Percentiles rank a stretch among this genome's conserved stretches.
Conservation (phyloP, 1,140 invertebrate genomes). For the Leptopilina boulardi region DNA sequence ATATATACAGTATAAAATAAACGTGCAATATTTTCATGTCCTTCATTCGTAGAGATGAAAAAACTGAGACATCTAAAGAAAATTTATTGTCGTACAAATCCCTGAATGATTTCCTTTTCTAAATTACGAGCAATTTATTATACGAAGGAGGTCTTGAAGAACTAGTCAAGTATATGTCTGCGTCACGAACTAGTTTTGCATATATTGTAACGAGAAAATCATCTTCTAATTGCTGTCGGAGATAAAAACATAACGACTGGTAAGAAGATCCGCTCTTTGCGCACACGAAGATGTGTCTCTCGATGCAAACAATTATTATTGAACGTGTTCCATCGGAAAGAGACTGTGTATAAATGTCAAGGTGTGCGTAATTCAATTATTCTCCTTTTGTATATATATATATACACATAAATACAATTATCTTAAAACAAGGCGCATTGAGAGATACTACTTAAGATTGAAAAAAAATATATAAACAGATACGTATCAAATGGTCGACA, state of each 20-base stretch:
- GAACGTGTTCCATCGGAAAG: conserved; percentile 8
- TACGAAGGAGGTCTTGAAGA: conserved; percentile 4
- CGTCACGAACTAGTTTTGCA: conserved; percentile 32
- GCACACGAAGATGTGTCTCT: conserved; percentile 28
- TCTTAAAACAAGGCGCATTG: not conserved
- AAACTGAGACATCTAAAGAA: conserved; percentile 5
- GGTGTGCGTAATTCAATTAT: conserved; percentile 33
- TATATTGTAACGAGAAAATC: conserved; percentile 33
- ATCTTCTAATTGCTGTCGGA: conserved; percentile 17
- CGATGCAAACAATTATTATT: conserved; percentile 4
- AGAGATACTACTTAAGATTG: conserved; percentile 9
- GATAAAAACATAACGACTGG: conserved; percentile 19
- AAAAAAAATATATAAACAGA: not conserved
- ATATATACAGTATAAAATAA: too few relatives aligned
- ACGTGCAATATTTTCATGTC: not conserved
- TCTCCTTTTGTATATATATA: not conserved
- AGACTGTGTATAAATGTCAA: conserved; percentile 25
- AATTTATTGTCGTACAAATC: conserved; percentile 10
- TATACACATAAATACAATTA: not conserved
- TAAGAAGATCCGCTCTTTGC: conserved; percentile 26
- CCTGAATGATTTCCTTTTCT: not conserved
- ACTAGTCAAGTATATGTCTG: conserved; percentile 20
- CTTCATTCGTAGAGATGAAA: not conserved
- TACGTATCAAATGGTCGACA: conserved; percentile 4
- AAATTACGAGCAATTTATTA: conserved; percentile 20